phyloP scores from a whole-genome alignment of 2,113 vertebrate genomes.

The Lontra canadensis region DNA sequence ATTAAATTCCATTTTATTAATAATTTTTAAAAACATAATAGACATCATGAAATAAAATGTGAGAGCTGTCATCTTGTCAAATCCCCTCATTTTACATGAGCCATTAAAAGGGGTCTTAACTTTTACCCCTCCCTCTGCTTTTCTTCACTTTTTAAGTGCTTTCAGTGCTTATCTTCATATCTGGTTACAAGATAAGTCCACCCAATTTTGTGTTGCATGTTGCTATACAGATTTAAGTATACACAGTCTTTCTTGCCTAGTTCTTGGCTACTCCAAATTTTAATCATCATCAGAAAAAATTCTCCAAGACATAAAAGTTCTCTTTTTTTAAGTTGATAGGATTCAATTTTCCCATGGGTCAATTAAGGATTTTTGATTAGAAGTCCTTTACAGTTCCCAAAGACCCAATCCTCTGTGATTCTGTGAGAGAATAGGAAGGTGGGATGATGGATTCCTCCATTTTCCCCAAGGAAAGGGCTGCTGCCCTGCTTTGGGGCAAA shows the following conservation, averaged over 20 bases:
- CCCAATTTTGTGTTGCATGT: not conserved
- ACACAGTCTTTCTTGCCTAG: not conserved
- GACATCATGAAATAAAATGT: not conserved
- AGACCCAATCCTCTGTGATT: not conserved
- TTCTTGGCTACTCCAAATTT: not conserved
- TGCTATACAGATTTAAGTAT: not conserved
- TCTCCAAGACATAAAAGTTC: not conserved
- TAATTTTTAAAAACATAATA: not conserved
- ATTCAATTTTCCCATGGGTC: not conserved
- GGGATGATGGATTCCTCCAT: not conserved
- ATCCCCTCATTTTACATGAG: not conserved
- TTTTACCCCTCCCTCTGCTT: not conserved
- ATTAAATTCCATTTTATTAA: slow-evolving; percentile 24
- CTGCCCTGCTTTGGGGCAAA: slow-evolving; percentile 20
- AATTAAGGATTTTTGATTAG: not conserved
- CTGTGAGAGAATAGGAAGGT: not conserved
- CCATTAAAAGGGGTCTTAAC: not conserved
- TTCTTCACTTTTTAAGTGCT: not conserved
- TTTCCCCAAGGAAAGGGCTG: not conserved
- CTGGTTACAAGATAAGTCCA: too few relatives aligned
- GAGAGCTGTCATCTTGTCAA: not conserved
- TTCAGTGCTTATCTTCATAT: not conserved
- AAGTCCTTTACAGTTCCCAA: not conserved
- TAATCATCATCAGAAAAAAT: not conserved
- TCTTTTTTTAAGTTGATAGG: not conserved